Percentiles rank a stretch among this genome's conserved stretches.
phyloP scores from a whole-genome alignment of 2,888 invertebrate species.

The Drosophila seclusa region DNA sequence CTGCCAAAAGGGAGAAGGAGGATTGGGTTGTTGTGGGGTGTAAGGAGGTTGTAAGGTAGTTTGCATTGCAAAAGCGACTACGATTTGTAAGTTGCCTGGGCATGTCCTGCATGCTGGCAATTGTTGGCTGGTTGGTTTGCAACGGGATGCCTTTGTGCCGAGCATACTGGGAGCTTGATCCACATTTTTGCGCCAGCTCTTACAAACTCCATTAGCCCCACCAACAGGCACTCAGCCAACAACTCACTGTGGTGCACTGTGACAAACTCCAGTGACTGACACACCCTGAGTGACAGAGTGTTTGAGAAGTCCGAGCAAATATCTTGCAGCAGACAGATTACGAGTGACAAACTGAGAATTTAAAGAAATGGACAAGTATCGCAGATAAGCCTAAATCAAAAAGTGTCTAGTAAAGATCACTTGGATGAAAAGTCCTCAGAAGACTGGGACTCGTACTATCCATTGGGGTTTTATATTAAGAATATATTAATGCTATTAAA shows the following conservation, averaged over 20 bases:
- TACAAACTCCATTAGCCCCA: constrained; percentile 70
- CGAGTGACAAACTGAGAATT: background rate
- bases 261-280: constrained; percentile 34
- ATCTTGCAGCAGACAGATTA: constrained; percentile 18
- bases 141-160: constrained; percentile 55
- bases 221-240: constrained; percentile 26
- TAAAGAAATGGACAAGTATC: background rate
- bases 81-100: constrained; percentile 67
- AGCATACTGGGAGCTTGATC: constrained; percentile 60
- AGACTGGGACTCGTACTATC: background rate
- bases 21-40: background rate
- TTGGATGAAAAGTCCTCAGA: background rate
- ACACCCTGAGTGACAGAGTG: constrained; percentile 31
- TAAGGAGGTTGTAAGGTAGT: constrained; percentile 24
- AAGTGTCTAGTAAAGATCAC: background rate
- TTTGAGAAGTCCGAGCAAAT: constrained; percentile 7
- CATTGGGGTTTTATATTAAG: no score
- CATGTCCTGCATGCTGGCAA: constrained; percentile 57
- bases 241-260: constrained; percentile 42
- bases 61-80: constrained; percentile 44
- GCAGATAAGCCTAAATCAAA: background rate
- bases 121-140: constrained; percentile 23
- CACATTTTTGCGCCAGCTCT: constrained; percentile 52
- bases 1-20: background rate
- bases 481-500: background rate